Conservation (phyloP, 2,113 vertebrate species). For the Solea solea region DNA sequence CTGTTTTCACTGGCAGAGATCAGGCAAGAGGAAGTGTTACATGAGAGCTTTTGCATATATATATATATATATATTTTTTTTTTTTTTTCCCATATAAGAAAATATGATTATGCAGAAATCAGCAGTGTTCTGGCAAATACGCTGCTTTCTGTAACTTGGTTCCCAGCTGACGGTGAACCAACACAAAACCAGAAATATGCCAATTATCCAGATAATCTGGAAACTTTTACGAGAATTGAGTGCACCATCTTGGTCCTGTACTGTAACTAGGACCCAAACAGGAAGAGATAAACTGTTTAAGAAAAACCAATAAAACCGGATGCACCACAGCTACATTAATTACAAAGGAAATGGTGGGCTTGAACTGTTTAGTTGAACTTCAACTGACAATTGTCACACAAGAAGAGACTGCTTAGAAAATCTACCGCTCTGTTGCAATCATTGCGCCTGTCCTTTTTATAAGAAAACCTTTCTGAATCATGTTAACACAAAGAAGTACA, state of each 20-base stretch:
- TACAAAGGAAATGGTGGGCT: conserved; percentile 35
- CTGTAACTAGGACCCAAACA: neutral
- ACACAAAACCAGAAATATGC: neutral
- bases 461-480: too few relatives aligned
- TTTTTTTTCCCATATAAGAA: neutral
- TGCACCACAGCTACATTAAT: conserved; percentile 19
- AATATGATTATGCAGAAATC: conserved; percentile 11
- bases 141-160: neutral
- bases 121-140: neutral
- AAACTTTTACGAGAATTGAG: too few relatives aligned
- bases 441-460: neutral
- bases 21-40: conserved; percentile 12
- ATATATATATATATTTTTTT: neutral
- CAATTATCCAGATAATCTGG: neutral
- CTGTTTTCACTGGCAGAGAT: conserved; percentile 43
- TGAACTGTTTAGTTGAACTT: conserved; percentile 37
- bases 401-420: neutral
- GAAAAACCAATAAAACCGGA: neutral
- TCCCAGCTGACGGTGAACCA: neutral
- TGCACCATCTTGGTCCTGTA: neutral
- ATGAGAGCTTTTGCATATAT: neutral
- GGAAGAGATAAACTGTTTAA: neutral
- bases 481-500: neutral
- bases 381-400: conserved; percentile 15
- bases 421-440: neutral